Evolutionary conservation across 2,888 invertebrate genomes (phyloP), one percentile per base, ranked within the genome.

Genomic region (Campopleginae sp.): DNA sequence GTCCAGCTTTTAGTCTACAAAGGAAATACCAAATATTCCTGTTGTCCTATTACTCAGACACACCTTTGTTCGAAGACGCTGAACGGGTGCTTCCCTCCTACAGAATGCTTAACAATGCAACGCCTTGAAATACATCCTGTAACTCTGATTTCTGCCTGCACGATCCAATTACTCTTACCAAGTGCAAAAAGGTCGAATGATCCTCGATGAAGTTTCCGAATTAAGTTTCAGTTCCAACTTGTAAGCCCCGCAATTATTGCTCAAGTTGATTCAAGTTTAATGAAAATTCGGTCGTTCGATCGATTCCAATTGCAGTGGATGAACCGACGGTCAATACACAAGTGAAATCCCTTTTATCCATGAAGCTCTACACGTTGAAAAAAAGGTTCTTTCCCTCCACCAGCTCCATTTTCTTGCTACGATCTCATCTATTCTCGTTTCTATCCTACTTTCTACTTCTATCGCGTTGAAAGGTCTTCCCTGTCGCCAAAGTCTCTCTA

Each of bases 11-110:
- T 58, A 44, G 46, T 23, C 51, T 44, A 61, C 42, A 1, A 71
- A 81, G 48, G 74, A 58, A 58, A 58, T 70, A 71, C 78, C 68
- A 46, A 51, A 46, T 44, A 75, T 85, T 74, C 31, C 33, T 58
- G 31, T 33, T n/a, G 8, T 33, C n/a, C n/a, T 23, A 31, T 68
- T 72, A 77, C 77, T 70, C n/a, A 48, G 68, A 27, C 71, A 19
- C 31, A 19, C 17, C 68, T 42, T 72, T 74, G 68, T 71, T 77
- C 48, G 48, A 38, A 31, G 68, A 46, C 44, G 31, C 70, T 78
- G 44, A 44, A 2, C 19, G n/a, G 23, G 46, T 58, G 19, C n/a
- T 77, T 68, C 23, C 31, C 12, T 6, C 44, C 63, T n/a, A 42
- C 19, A 48, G 17, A 14, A n/a, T 27, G 54, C 38, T 1, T 38